Evolutionary conservation across 2,113 vertebrate genomes (phyloP).

Genomic region (Silurus meridionalis): DNA sequence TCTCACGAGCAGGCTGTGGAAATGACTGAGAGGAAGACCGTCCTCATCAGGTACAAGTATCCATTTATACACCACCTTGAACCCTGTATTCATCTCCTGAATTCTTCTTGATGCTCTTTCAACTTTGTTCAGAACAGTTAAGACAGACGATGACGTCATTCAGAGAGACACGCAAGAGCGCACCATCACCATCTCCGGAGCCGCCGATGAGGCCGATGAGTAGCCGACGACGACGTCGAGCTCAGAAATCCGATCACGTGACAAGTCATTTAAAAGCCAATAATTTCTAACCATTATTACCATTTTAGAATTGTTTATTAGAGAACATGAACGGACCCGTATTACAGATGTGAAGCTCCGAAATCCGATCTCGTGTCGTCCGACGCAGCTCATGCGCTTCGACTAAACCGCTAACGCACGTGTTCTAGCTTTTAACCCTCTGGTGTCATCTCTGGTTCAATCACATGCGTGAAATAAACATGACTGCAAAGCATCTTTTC

Average conservation of each 20-base stretch:
- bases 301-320: too few species aligned
- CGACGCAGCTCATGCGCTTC: not conserved
- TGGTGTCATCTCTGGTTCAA: slow-evolving; percentile 7
- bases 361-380: too few species aligned
- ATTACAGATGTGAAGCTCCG: not conserved
- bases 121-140: slow-evolving; percentile 66
- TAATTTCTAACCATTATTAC: too few species aligned
- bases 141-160: slow-evolving; percentile 64
- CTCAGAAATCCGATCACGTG: not conserved
- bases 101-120: slow-evolving; percentile 8
- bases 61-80: not conserved
- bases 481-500: slow-evolving; percentile 36
- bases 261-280: too few species aligned
- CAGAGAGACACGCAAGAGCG: slow-evolving; percentile 68
- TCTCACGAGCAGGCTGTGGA: slow-evolving; percentile 66
- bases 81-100: too few species aligned
- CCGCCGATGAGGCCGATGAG: slow-evolving; percentile 73
- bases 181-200: slow-evolving; percentile 72
- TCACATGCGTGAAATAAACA: slow-evolving; percentile 34
- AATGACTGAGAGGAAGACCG: slow-evolving; percentile 69
- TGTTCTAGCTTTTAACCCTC: slow-evolving; percentile 29
- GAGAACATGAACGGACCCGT: not conserved
- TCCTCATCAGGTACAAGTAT: slow-evolving; percentile 70
- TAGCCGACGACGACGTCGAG: slow-evolving; percentile 25
- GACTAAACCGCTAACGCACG: slow-evolving; percentile 36